Evolutionary conservation across 2,888 invertebrate genomes (phyloP), one percentile per base, ranked within the genome.

Genomic region (Trichogramma evanescens): DNA sequence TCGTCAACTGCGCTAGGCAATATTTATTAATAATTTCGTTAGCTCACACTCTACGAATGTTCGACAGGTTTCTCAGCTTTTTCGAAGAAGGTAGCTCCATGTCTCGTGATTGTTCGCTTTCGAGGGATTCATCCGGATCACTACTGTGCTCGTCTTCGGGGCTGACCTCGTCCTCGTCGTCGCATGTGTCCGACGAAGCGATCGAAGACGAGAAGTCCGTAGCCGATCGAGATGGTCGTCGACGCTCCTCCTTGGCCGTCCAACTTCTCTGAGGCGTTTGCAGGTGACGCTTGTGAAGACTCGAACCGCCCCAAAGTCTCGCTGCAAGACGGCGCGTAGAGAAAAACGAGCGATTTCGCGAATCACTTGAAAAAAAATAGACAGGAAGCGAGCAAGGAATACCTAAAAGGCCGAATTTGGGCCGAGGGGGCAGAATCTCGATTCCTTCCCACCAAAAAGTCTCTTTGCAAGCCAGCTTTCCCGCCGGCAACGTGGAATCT

Each of bases 381-480:
- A 10, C 5, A n/a, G 8, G 4, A 13, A 10, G 6, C 3, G 49
- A 49, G 1, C 4, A 49, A 49, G 6, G 49, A 7, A 79, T 82
- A 66, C 84, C 85, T 44, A 89, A 77, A 38, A 88, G 73, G 0
- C 88, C 88, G 52, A 87, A 78, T 49, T 84, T 82, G 0, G 82
- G 83, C 26, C 86, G 80, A 1, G 84, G 81, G 0, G 87, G 87
- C 5, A 82, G 81, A 52, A 89, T 79, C 76, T 84, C 83, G 57
- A 88, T 80, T 26, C 88, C 88, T 61, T 86, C 84, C 88, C 88
- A 88, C 87, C 88, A 88, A 79, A 86, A 86, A 61, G 82, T 80
- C 72, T 88, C 87, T 74, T 84, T 85, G 71, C 85, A 85, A 53
- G 81, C 80, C 58, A 87, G 80, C 61, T 85, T 84, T 4, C 83